phyloP scores from a whole-genome alignment of 1,140 invertebrate species.

The Drosophila ogumai region DNA sequence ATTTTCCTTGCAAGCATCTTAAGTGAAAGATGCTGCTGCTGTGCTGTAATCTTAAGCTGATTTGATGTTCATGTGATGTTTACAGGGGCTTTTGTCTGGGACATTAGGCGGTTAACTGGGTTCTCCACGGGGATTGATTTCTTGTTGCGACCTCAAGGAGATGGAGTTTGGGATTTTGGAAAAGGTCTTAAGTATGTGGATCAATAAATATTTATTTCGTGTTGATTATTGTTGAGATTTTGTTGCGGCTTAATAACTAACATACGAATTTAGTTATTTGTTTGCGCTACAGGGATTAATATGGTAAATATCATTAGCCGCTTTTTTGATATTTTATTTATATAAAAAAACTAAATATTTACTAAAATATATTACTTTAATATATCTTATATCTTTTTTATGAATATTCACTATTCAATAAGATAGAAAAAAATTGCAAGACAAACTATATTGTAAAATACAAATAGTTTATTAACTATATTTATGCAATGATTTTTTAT shows the following conservation, averaged over 20 bases:
- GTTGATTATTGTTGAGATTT: neutral
- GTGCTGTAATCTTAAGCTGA: constrained; percentile 48
- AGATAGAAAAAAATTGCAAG: no score
- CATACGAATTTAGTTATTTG: neutral
- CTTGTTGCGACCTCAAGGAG: constrained; percentile 7
- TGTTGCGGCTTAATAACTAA: neutral
- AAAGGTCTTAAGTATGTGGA: constrained; percentile 2
- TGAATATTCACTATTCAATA: no score
- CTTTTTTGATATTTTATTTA: neutral
- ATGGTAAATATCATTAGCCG: neutral
- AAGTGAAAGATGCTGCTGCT: constrained; percentile 22
- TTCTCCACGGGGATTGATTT: constrained; percentile 23
- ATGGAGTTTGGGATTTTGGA: neutral
- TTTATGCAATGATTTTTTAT: neutral
- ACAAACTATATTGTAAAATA: no score
- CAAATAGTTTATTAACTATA: no score
- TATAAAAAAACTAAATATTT: neutral
- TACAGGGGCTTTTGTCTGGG: constrained; percentile 42
- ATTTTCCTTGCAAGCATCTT: constrained; percentile 23
- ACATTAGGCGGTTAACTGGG: constrained; percentile 35
- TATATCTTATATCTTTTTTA: no score
- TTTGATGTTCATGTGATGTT: constrained; percentile 47
- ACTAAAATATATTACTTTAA: no score
- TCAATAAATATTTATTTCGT: constrained; percentile 30
- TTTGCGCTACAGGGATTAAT: neutral